Evolutionary conservation across 2,113 vertebrate genomes (phyloP).

Genomic region (Columba janthina): DNA sequence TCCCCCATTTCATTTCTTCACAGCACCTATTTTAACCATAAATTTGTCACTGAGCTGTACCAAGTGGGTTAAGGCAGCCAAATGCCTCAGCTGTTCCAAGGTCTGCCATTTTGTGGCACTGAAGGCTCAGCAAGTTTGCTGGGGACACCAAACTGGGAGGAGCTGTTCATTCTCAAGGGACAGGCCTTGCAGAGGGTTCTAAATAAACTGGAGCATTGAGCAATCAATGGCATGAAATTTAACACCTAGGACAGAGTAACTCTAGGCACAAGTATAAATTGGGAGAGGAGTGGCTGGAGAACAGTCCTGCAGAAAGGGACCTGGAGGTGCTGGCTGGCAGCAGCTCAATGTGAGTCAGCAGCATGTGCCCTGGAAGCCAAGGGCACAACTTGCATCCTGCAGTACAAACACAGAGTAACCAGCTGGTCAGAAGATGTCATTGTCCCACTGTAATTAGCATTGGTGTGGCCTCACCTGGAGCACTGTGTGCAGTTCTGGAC

Average conservation of each 20-base stretch:
- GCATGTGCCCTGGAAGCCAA: background rate
- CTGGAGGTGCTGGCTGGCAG: background rate
- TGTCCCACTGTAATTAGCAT: rapidly evolving
- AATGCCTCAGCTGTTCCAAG: background rate
- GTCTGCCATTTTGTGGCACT: background rate
- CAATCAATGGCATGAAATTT: background rate
- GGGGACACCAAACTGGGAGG: background rate
- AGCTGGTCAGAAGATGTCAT: rapidly evolving
- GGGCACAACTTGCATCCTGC: background rate
- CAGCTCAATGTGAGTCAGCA: rapidly evolving
- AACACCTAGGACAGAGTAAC: background rate
- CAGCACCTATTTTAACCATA: background rate
- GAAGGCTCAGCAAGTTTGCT: background rate
- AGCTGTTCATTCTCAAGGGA: background rate
- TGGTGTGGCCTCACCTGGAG: background rate
- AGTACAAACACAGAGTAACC: background rate
- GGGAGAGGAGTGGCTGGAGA: background rate
- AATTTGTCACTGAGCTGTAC: background rate
- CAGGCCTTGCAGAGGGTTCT: background rate
- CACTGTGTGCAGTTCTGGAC: too few relatives aligned
- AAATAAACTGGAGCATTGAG: rapidly evolving
- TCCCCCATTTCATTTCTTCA: background rate
- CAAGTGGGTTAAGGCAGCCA: background rate
- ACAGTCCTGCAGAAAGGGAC: background rate
- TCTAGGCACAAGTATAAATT: background rate